Conservation (phyloP, 1,140 invertebrate genomes). For the Cyclina sinensis region DNA sequence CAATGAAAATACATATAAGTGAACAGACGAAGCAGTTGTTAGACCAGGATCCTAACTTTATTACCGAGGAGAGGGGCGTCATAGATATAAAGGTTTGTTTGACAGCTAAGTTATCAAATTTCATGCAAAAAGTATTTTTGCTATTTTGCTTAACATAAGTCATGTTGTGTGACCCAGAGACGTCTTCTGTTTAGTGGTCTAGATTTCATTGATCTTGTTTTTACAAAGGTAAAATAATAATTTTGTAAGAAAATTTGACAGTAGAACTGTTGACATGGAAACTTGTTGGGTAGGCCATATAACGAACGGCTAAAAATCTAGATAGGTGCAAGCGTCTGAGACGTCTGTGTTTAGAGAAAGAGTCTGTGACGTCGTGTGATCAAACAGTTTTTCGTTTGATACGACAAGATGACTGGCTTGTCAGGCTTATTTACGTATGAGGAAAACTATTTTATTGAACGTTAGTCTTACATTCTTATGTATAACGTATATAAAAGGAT, state of each 20-base stretch:
- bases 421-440: not conserved
- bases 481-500: not conserved
- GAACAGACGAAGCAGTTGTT: slow-evolving; percentile 54
- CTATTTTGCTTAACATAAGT: not conserved
- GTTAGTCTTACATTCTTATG: not conserved
- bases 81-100: slow-evolving; percentile 68
- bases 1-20: slow-evolving; percentile 74
- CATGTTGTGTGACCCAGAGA: not conserved
- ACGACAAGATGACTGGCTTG: not conserved
- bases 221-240: not conserved
- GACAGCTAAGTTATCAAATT: too few species aligned
- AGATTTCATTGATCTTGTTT: too few species aligned
- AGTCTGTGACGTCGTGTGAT: not conserved
- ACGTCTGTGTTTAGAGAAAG: too few species aligned
- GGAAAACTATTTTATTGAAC: too few species aligned
- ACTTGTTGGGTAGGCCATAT: too few species aligned
- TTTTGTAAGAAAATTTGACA: not conserved
- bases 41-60: slow-evolving; percentile 51
- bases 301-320: too few species aligned
- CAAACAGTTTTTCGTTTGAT: not conserved
- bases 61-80: slow-evolving; percentile 54
- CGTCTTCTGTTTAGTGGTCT: not conserved
- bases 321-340: too few species aligned
- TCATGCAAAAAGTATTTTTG: not conserved
- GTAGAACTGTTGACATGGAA: too few species aligned